Base-by-base conservation (phyloP, 2,113 vertebrate genomes). In the Chrysemys picta region DNA sequence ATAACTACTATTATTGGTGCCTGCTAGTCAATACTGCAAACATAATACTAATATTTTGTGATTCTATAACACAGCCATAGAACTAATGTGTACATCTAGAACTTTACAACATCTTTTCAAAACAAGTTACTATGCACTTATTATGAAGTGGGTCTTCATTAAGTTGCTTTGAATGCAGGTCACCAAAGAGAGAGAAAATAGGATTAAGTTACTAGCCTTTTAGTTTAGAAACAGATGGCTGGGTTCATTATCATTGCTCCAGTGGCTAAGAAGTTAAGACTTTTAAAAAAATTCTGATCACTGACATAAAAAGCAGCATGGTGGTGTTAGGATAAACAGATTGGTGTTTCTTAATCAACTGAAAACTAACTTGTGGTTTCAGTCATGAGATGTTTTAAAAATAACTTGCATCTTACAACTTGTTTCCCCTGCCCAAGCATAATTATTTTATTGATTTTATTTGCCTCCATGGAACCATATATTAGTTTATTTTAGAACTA, bases 171-270 rank as follows among this genome's bases (percentile, higher is more conserved):
- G 72, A 89, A 14, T 87, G 50, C 49, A 91, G 80, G 52, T 95
- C 90, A 91, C 53, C 47, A n/a, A 53, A 79, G 65, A 93, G 89
- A 84, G 14, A 81, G 91, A 93, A 97, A 96, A 97, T 89, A 96
- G 84, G 91, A 91, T 96, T 96, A 96, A 95, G 88, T 94, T 92
- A 89, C 83, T 96, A 91, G 85, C 65, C 81, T 85, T 94, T 93
- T 94, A 91, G 85, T 90, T 95, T 95, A 93, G 92, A 93, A 97
- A 94, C 92, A 95, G 92, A 94, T 97, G 95, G 93, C 86, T 95
- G 83, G 86, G 93, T 96, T 93, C 92, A 80, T 78, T 93, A 92
- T 27, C 35, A 84, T 85, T 95, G 78, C 82, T 94, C 17, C 50
- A 80, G 85, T 75, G 92, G 80, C 76, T 95, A 95, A 96, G 94